phyloP scores from a whole-genome alignment of 2,888 invertebrate species.

The Hoplodrina blanda region DNA sequence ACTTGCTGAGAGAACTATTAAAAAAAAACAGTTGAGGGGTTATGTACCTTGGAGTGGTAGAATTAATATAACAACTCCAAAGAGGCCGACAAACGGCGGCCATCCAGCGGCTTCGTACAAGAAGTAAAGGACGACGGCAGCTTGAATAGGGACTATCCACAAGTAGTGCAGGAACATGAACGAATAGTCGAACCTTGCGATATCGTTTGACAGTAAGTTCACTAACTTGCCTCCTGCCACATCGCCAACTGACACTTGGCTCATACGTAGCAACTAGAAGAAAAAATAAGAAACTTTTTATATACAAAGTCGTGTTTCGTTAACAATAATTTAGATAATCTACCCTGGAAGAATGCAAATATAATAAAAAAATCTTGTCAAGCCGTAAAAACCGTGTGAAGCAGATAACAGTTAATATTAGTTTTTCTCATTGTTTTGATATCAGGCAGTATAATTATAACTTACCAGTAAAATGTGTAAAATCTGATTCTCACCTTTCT shows the following conservation, averaged over 20 bases:
- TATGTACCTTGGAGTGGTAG: conserved; percentile 88
- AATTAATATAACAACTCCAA: conserved; percentile 89
- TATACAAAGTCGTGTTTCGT: no score
- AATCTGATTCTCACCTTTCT: conserved; percentile 91
- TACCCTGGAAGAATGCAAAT: no score
- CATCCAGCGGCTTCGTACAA: conserved; percentile 79
- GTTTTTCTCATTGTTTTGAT: no score
- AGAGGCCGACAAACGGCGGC: conserved; percentile 83
- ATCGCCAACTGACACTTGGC: conserved; percentile 93
- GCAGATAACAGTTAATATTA: no score
- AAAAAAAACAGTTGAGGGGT: not conserved
- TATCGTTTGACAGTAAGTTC: conserved; percentile 96
- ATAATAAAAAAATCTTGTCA: no score
- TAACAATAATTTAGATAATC: no score
- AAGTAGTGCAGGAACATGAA: conserved; percentile 94
- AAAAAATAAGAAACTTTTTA: conserved; percentile 6
- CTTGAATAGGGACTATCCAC: conserved; percentile 95
- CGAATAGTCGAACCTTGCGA: conserved; percentile 94
- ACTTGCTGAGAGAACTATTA: not conserved
- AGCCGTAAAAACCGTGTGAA: no score
- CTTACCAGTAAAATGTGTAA: no score
- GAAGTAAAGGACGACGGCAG: conserved; percentile 88
- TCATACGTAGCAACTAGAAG: conserved; percentile 93
- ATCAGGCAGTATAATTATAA: no score
- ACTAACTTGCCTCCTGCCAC: conserved; percentile 94